Base-by-base conservation (phyloP, 23 tunicate genomes). In the Styela plicata region DNA sequence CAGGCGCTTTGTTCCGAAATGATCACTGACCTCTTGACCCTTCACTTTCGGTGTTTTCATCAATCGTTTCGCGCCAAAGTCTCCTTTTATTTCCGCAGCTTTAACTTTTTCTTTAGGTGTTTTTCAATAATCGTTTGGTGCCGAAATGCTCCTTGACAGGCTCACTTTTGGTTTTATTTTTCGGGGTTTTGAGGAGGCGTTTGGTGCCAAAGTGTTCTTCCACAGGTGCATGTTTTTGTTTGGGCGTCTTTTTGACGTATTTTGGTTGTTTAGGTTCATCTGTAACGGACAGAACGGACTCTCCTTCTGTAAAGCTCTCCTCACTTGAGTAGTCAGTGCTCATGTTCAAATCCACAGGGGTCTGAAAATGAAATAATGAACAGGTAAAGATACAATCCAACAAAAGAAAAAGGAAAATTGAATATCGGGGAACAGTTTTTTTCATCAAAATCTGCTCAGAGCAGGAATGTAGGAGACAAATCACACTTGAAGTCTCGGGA, bases 1-100 rank as follows among this genome's bases (percentile, higher is more conserved):
- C 5, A 89, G 36, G 33, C 89, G 71, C 86, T 85, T 89, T 26
- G 85, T 80, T 23, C 95, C 95, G 35, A 89, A 78, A n/a, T 89
- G 74, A 7, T 78, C 85, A 1, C 78, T 64, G 31, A 86, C 80
- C 35, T 63, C 63, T 31, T 71, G 32, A 31, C 32, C 26, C 31
- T 79, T 86, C 1, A 57, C 80, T 74, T 29, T 74, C 1, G 80
- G 87, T 5, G 82, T 84, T 24, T 84, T 69, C 24, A 84, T 1
- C 33, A 83, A 63, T 33, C 86, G 23, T 35, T 73, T 73, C 2
- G 79, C 71, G 34, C 86, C 86, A 24, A 70, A 70, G 2, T 80
- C 64, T 18, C 64, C 74, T 27, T 36, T 22, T 52, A 70, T 67
- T 70, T 23, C 65, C 28, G 62, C 35, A 29, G 65, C n/a, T 32